Evolutionary conservation across 2,797 vertebrate genomes (phyloP), one percentile per base, ranked within the genome.

Genomic region (Sebastes oblongus): DNA sequence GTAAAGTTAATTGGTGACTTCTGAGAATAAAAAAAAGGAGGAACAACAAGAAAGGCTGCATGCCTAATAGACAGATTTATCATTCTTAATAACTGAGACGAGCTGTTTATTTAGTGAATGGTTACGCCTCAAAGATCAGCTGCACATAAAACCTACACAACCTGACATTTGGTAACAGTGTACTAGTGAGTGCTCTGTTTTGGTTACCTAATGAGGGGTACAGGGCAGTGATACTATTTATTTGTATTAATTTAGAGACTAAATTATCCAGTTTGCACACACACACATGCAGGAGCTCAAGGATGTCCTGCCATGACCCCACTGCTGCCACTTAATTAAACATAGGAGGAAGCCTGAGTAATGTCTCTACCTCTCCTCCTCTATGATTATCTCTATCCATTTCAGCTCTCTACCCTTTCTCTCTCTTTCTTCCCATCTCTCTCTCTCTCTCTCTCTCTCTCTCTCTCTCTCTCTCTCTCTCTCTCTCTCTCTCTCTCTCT

Each of bases 261-360:
- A 25, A 72, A 66, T 58, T 62, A 75, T 34, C 12, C 39, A 71
- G 13, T 75, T 78, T 83, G 58, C 9, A 85, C 54, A 73, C 55
- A 66, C 4, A 67, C 16, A 82, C 59, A 75, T 3, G 54, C 66
- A 50, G 24, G 22, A 78, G 54, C 56, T 66, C 25, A 71, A 79
- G 69, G 72, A 73, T 83, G 81, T 78, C 85, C 83, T 87, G 69
- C 34, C 64, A 54, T 80, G 84, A 88, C 70, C 86, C 70, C 32
- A 56, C 36, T 29, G 50, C 82, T 84, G 77, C 52, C 59, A 78
- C 62, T 80, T 84, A 80, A 86, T 92, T 89, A 82, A 88, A 88
- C 77, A 70, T 36, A 24, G 80, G 69, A 81, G 50, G 77, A 80
- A 69, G 62, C 36, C 70, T 64, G 22, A 72, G 55, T 78, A 70